Conservation (phyloP, 2,113 vertebrate genomes). For the Sinocyclocheilus maitianheensis region DNA sequence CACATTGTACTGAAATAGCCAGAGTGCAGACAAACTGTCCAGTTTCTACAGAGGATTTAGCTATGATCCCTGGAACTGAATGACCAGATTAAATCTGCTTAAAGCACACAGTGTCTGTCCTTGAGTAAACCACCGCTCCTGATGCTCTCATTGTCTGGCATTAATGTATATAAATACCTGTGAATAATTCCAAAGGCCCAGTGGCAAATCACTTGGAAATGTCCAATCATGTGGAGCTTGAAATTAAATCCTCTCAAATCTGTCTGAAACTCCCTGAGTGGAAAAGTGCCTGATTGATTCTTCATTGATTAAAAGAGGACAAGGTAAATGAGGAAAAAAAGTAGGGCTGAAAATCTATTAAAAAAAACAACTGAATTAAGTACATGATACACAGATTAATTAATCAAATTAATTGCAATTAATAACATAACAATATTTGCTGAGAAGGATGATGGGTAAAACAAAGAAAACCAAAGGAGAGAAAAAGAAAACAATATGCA, state of each 20-base stretch:
- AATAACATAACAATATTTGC: not conserved
- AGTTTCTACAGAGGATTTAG: slow-evolving; percentile 42
- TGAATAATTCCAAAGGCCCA: slow-evolving; percentile 29
- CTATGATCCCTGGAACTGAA: slow-evolving; percentile 57
- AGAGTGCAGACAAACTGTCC: slow-evolving; percentile 8
- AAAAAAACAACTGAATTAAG: not conserved
- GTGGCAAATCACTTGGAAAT: slow-evolving; percentile 7
- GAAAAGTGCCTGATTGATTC: slow-evolving; percentile 34
- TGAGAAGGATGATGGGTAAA: not conserved
- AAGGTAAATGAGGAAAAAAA: not conserved
- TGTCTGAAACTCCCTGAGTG: slow-evolving; percentile 1
- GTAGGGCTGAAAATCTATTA: not conserved
- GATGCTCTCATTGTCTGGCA: slow-evolving; percentile 34
- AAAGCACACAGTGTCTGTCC: slow-evolving; percentile 51
- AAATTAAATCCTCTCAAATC: slow-evolving; percentile 28
- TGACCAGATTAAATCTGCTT: slow-evolving; percentile 53
- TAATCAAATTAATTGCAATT: slow-evolving; percentile 5
- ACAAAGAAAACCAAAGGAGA: not conserved
- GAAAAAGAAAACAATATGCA: not conserved
- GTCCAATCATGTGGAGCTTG: slow-evolving; percentile 17
- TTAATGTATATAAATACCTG: slow-evolving; percentile 43
- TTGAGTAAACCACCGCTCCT: slow-evolving; percentile 25
- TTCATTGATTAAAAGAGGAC: slow-evolving; percentile 24
- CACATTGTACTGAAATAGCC: not conserved
- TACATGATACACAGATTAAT: not conserved